phyloP scores from a whole-genome alignment of 2,113 vertebrate genomes.

The Tenebrosternarchus preto region DNA sequence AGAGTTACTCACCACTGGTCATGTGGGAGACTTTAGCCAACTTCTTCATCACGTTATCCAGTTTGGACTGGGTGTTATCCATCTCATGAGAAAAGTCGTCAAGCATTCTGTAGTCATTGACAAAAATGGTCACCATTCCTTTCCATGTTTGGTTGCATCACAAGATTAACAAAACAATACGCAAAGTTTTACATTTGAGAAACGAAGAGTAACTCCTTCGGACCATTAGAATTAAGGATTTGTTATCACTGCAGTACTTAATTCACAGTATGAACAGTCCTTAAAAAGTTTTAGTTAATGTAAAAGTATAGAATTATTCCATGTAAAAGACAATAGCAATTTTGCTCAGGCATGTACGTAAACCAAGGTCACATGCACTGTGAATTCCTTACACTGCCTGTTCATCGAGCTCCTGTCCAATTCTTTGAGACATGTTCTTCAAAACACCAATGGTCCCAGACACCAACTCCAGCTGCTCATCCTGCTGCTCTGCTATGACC shows the following conservation, averaged over 20 bases:
- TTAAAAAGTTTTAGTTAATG: no score
- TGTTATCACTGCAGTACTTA: no score
- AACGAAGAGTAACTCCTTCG: no score
- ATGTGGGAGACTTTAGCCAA: slow-evolving; percentile 98
- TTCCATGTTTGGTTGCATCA: not conserved
- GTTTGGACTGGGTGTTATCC: slow-evolving; percentile 90
- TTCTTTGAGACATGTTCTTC: slow-evolving; percentile 98
- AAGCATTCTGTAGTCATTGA: slow-evolving; percentile 81
- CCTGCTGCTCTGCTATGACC: slow-evolving; percentile 93
- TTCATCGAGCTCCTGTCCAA: slow-evolving; percentile 95
- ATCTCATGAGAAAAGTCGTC: slow-evolving; percentile 94
- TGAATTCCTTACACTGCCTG: slow-evolving; percentile 88
- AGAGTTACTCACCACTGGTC: slow-evolving; percentile 86
- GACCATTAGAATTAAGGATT: no score
- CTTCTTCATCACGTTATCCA: slow-evolving; percentile 98
- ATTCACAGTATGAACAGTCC: no score
- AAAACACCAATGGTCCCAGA: slow-evolving; percentile 96
- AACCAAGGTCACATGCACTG: not conserved
- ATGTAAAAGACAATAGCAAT: no score
- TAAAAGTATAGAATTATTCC: no score
- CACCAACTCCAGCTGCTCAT: slow-evolving; percentile 95
- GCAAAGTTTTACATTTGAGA: no score
- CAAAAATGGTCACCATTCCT: not conserved
- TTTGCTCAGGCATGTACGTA: not conserved
- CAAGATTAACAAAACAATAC: no score